A percentile compares a stretch with the other conserved stretches of the same genome.
phyloP scores from a whole-genome alignment of 2,797 vertebrate species.

The Allenopithecus nigroviridis region DNA sequence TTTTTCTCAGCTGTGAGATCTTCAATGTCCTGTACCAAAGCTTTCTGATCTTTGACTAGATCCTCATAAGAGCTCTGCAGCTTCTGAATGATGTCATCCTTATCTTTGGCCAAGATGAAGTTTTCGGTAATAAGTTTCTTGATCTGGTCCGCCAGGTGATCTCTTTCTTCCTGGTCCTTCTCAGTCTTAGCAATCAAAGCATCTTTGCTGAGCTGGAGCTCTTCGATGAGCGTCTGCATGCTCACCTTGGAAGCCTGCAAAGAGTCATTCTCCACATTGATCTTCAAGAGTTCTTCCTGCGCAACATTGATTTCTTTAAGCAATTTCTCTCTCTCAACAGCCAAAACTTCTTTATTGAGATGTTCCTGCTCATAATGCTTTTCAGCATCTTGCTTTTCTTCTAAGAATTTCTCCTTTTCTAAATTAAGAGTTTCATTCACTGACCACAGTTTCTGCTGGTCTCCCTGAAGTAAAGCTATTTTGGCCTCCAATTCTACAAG shows the following conservation, averaged over 20 bases:
- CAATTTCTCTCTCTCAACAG: slow-evolving; percentile 81
- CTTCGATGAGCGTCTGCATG: slow-evolving; percentile 80
- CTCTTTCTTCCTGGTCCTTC: slow-evolving; percentile 82
- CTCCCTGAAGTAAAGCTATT: slow-evolving; percentile 83
- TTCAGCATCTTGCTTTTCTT: slow-evolving; percentile 86
- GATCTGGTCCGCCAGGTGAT: slow-evolving; percentile 78
- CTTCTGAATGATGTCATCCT: slow-evolving; percentile 82
- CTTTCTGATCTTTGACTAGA: slow-evolving; percentile 74
- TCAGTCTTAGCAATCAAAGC: slow-evolving; percentile 77
- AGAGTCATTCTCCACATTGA: slow-evolving; percentile 82
- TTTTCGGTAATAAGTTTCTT: slow-evolving; percentile 87
- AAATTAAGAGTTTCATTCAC: slow-evolving; percentile 85
- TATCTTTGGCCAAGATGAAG: slow-evolving; percentile 81
- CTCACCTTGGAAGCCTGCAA: slow-evolving; percentile 79
- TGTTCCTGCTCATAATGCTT: slow-evolving; percentile 80
- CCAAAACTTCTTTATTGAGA: slow-evolving; percentile 79
- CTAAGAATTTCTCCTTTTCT: slow-evolving; percentile 83
- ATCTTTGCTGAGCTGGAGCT: slow-evolving; percentile 83
- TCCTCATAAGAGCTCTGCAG: slow-evolving; percentile 82
- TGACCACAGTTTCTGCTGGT: slow-evolving; percentile 83
- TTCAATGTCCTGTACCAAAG: slow-evolving; percentile 76
- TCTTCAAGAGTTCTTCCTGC: slow-evolving; percentile 83
- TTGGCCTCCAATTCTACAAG: slow-evolving; percentile 85
- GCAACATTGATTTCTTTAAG: slow-evolving; percentile 82
- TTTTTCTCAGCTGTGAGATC: slow-evolving; percentile 80